Evolutionary conservation across 2,113 vertebrate genomes (phyloP), one percentile per base, ranked within the genome.

Genomic region (Phrynosoma platyrhinos): DNA sequence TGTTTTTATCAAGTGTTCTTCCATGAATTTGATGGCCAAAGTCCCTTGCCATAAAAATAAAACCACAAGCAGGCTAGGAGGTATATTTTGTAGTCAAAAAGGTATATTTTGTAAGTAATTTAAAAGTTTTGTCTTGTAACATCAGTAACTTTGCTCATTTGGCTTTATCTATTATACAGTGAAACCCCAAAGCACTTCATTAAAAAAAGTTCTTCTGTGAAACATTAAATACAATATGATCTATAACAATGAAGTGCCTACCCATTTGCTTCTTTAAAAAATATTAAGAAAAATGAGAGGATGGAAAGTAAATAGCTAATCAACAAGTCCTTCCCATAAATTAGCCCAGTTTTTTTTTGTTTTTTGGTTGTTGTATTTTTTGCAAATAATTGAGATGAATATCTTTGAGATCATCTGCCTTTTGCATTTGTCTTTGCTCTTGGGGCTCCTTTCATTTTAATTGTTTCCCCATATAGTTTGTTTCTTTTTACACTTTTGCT

Each of bases 401-500:
- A 82, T 83, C 4, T 86, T 85, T 92, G 6, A 76, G 5, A 66
- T 6, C 8, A 87, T 1, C 76, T 83, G 16, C 5, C 0, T 90
- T 88, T 91, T 91, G 1, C 4, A 47, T 86, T 93, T 76, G n/a
- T 1, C 16, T 92, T 88, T 87, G 69, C 87, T 88, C 1, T 88
- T 53, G 90, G 40, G 0, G 0, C 89, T 77, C 89, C 10, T 87
- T 88, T 82, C 40, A 88, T 90, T 92, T 78, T 93, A 92, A 90
- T 91, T 88, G 27, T 36, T 47, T 76, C n/a, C 16, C 0, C 2
- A 47, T 84, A 91, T 91, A 87, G 82, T 76, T 20, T 0, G 84
- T 36, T 91, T 64, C 4, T 92, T 94, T 87, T 92, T 90, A 79
- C 87, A 66, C 4, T 47, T 91, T 88, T 90, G 84, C n/a, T 93